Evolutionary conservation across 2,888 invertebrate genomes (phyloP).

Genomic region (Scaptomyza parva): DNA sequence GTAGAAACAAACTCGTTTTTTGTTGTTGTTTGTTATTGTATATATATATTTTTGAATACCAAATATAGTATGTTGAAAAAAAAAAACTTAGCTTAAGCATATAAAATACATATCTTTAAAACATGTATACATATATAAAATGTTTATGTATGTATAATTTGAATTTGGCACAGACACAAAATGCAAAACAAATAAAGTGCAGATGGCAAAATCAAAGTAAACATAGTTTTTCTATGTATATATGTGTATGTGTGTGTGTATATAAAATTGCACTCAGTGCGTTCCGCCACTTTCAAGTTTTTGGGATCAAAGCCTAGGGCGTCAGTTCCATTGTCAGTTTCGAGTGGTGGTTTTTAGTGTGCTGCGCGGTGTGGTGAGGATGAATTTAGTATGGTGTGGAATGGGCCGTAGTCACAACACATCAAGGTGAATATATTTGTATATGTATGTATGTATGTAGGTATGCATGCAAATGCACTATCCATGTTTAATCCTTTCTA

Average conservation of each 20-base stretch:
- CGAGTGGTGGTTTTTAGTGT: constrained; percentile 17
- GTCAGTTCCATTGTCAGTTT: constrained; percentile 4
- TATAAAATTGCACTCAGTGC: constrained; percentile 20
- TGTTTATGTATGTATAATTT: not conserved
- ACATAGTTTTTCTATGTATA: constrained; percentile 11
- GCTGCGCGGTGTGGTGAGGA: not conserved
- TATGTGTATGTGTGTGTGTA: not conserved
- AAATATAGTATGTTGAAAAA: constrained; percentile 41
- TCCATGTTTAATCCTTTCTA: constrained; percentile 44
- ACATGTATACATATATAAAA: constrained; percentile 1
- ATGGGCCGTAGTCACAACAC: not conserved
- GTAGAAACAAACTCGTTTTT: constrained; percentile 54
- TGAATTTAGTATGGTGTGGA: not conserved
- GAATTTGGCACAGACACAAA: constrained; percentile 22
- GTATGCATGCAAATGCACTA: not conserved
- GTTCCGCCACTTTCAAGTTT: constrained; percentile 23
- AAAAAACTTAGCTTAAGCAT: constrained; percentile 52
- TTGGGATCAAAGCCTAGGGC: constrained; percentile 4
- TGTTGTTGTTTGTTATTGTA: constrained; percentile 44
- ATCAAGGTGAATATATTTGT: not conserved
- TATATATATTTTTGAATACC: constrained; percentile 36
- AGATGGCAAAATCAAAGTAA: constrained; percentile 12
- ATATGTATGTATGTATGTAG: too few species aligned
- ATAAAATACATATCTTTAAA: constrained; percentile 9
- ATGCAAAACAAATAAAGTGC: constrained; percentile 15